Conservation (phyloP, 2,888 invertebrate genomes). For the Rotaria macrura region DNA sequence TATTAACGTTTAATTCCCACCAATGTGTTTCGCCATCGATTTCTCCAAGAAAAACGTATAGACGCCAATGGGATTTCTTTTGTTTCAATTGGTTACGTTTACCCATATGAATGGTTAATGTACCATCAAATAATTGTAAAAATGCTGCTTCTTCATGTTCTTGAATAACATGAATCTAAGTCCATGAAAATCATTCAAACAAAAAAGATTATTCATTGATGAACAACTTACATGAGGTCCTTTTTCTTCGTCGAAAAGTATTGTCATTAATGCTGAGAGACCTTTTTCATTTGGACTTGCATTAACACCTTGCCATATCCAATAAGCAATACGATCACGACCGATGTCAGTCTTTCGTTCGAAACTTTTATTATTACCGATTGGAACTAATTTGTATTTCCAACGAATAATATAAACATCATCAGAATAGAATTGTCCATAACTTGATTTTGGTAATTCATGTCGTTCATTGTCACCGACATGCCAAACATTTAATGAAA, state of each 20-base stretch:
- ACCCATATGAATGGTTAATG: constrained; percentile 57
- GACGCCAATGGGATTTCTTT: constrained; percentile 40
- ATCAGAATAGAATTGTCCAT: constrained; percentile 72
- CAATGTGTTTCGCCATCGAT: constrained; percentile 65
- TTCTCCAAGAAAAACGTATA: constrained; percentile 67
- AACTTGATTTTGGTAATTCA: constrained; percentile 58
- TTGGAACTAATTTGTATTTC: constrained; percentile 58
- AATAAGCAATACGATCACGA: constrained; percentile 75
- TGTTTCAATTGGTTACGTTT: background rate
- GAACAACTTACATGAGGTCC: constrained; percentile 63
- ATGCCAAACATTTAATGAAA: constrained; percentile 71
- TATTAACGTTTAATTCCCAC: constrained; percentile 67
- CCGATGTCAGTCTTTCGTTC: constrained; percentile 61
- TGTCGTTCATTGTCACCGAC: constrained; percentile 73
- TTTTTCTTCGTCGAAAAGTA: constrained; percentile 74
- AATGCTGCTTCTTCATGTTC: constrained; percentile 78
- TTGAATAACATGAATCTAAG: constrained; percentile 62
- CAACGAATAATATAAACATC: constrained; percentile 84
- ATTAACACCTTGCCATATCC: constrained; percentile 82
- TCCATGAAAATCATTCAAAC: too few species aligned
- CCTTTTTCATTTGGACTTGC: constrained; percentile 83
- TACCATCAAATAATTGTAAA: constrained; percentile 69
- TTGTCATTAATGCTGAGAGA: constrained; percentile 75
- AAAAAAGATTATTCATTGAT: background rate
- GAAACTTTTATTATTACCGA: constrained; percentile 55